Percentiles rank a stretch among this genome's conserved stretches.
phyloP scores from a whole-genome alignment of 2,113 vertebrate genomes.

The Eleginops maclovinus region DNA sequence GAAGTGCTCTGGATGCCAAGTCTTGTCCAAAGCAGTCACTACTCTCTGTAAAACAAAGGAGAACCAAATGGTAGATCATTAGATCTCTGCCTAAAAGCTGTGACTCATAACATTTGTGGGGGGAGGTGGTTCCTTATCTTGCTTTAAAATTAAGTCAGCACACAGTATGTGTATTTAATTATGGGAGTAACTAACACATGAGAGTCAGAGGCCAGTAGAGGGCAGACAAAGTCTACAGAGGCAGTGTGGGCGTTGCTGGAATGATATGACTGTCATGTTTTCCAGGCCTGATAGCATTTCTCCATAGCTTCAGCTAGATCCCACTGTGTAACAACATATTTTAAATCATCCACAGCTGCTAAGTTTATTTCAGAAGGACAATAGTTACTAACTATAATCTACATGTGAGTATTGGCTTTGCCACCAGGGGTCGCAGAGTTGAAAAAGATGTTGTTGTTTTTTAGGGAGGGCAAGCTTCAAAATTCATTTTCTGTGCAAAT shows the following conservation, averaged over 20 bases:
- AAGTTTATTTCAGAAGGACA: background rate
- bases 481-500: background rate
- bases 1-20: slow-evolving; percentile 98
- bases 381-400: background rate
- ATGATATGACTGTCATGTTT: slow-evolving; percentile 49
- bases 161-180: background rate
- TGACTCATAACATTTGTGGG: background rate
- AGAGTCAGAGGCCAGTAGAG: slow-evolving; percentile 50
- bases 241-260: slow-evolving; percentile 28
- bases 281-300: slow-evolving; percentile 48
- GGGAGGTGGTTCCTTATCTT: background rate
- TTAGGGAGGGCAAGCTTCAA: background rate
- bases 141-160: background rate
- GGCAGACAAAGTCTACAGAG: slow-evolving; percentile 43
- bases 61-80: background rate
- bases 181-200: background rate
- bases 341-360: slow-evolving; percentile 8
- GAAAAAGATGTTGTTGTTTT: background rate
- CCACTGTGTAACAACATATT: slow-evolving; percentile 1
- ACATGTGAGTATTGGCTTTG: background rate
- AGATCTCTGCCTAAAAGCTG: background rate
- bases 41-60: slow-evolving; percentile 88
- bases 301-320: slow-evolving; percentile 34
- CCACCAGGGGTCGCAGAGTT: slow-evolving; percentile 57
- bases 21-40: slow-evolving; percentile 89